These are phyloP conservation scores for Erythrocercus mccallii DNA, from an alignment of 2,113 vertebrate species.

Conservation along the genomic window DNA sequence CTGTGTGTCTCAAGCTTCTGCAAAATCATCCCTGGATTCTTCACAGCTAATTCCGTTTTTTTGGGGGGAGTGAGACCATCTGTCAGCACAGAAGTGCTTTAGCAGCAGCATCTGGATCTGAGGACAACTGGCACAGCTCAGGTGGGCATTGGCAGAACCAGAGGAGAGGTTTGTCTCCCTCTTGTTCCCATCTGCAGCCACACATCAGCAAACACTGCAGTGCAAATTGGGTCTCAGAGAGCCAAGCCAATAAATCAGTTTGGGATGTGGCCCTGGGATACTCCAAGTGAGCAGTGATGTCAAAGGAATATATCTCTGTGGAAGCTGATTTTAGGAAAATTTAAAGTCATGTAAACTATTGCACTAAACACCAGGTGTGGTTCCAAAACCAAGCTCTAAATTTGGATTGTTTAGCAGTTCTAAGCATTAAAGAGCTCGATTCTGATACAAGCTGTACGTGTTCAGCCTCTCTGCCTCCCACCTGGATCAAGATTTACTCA, in stretches of 20 bases:
- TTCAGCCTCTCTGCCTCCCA: not conserved
- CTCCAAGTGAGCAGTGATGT: not conserved
- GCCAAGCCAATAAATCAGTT: not conserved
- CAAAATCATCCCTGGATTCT: not conserved
- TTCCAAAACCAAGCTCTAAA: not conserved
- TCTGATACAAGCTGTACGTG: not conserved
- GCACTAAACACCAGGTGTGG: not conserved
- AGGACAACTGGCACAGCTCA: not conserved
- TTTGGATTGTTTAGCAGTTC: not conserved
- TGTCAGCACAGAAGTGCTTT: not conserved
- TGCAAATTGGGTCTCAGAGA: not conserved
- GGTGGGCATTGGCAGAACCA: not conserved
- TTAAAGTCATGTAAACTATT: not conserved
- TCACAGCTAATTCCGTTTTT: not conserved
- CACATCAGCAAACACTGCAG: not conserved
- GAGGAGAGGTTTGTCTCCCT: not conserved
- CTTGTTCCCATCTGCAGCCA: not conserved
- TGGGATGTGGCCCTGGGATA: not conserved
- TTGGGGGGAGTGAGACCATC: not conserved
- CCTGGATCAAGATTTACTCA: not conserved
- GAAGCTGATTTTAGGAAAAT: not conserved
- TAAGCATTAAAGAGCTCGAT: not conserved
- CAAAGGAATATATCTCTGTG: not conserved
- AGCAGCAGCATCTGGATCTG: not conserved
- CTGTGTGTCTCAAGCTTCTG: not conserved